Base-by-base conservation (phyloP, 2,797 vertebrate genomes). In the Labroides dimidiatus region DNA sequence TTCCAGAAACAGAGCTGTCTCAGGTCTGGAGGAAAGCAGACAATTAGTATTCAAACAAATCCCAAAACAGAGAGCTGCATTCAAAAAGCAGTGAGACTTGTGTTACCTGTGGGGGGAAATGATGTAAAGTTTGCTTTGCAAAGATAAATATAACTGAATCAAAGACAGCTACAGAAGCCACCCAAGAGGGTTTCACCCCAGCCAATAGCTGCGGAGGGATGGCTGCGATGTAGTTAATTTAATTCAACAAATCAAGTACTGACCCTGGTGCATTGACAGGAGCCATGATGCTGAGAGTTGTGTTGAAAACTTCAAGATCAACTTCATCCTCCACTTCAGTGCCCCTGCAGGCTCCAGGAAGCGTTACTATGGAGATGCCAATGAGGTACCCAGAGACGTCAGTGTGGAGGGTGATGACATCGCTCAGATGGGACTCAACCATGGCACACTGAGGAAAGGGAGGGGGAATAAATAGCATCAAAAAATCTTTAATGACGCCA, bases 401-500 rank as follows among this genome's bases (percentile, higher is more conserved):
- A 0, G 95, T 93, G 72, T 97, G 95, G 62, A 98, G 89, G 0
- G 92, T 88, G 90, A 98, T 94, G 77, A 95, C 92, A 4, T 98
- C 97, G 0, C 96, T 97, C 57, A 98, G 95, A 63, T 95, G 96
- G 45, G 94, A 95, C 89, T 98, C 96, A 0, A 97, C 93, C 90
- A 98, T 89, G 9, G 96, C 94, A 27, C 97, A 98, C 97, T 97
- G 74, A 0, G 10, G 56, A 71, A 21, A 33, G 68, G 68, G 10
- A 24, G 10, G 59, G 10, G 11, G 63, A 33, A 5, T 0, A 48
- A 23, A 9, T 10, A 8, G 21, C 20, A 13, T 55, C 4, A 41
- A 36, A 49, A 23, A 33, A 7, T 0, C 15, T 8, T 30, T 16
- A 39, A 27, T 51, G 24, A 14, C 10, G 4, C 47, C 20, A 4